A percentile compares a stretch with the other conserved stretches of the same genome.
These are phyloP conservation scores for Norana najaformis DNA, from an alignment of 2,888 invertebrate genomes.

Conservation along the genomic window DNA sequence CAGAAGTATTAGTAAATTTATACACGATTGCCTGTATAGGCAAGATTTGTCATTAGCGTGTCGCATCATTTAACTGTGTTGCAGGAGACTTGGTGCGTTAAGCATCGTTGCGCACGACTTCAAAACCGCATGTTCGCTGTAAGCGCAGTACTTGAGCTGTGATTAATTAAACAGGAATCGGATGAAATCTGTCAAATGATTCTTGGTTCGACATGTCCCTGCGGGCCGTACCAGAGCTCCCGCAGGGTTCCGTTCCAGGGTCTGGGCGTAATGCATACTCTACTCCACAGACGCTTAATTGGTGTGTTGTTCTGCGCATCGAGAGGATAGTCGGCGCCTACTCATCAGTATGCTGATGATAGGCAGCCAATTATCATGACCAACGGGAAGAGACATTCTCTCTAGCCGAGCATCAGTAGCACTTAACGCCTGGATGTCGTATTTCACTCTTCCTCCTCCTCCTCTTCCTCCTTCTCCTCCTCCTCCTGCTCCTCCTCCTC, in stretches of 20 bases:
- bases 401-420: neutral
- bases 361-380: neutral
- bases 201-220: neutral
- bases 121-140: neutral
- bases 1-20: no score
- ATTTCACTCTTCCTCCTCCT: neutral
- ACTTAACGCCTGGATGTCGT: neutral
- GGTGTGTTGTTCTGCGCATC: slow-evolving; percentile 13
- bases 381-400: neutral
- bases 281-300: neutral
- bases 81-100: neutral
- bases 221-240: neutral
- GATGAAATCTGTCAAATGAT: slow-evolving; percentile 13
- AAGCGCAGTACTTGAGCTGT: neutral
- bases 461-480: neutral
- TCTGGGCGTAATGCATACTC: neutral
- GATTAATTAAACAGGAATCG: slow-evolving; percentile 7
- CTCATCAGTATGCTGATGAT: slow-evolving; percentile 6
- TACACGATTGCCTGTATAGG: neutral
- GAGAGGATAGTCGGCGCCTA: neutral
- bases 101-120: neutral
- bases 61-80: neutral
- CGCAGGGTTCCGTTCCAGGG: neutral
- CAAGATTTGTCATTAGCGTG: neutral
- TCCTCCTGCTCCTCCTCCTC: slow-evolving; percentile 14